phyloP scores from a whole-genome alignment of 2,888 invertebrate species.

The Altica lythri region DNA sequence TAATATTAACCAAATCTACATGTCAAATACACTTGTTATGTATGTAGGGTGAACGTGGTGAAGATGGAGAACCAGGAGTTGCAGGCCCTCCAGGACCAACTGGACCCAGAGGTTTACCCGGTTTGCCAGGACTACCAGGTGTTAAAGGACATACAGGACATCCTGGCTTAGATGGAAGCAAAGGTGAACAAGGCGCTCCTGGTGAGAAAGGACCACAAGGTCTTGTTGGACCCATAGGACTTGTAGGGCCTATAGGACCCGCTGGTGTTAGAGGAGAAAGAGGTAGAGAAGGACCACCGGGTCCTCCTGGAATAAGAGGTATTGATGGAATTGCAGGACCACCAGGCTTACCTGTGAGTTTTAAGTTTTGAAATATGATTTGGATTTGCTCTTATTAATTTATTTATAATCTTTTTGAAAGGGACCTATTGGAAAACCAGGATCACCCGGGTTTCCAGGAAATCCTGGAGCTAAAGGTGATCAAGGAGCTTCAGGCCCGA shows the following conservation, averaged over 20 bases:
- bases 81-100: conserved; percentile 72
- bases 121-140: conserved; percentile 81
- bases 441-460: conserved; percentile 85
- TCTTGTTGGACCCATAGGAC: conserved; percentile 70
- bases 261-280: conserved; percentile 81
- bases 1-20: not conserved
- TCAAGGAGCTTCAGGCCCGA: conserved; percentile 71
- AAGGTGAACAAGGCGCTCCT: conserved; percentile 75
- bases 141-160: conserved; percentile 83
- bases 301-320: conserved; percentile 77
- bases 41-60: conserved; percentile 72
- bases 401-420: conserved; percentile 47
- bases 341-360: conserved; percentile 71
- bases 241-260: conserved; percentile 73
- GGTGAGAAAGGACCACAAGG: conserved; percentile 81
- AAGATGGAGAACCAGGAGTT: conserved; percentile 81
- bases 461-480: conserved; percentile 81
- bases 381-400: conserved; percentile 1
- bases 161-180: conserved; percentile 77
- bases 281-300: conserved; percentile 81
- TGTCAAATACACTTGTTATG: not conserved
- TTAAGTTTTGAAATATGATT: not conserved
- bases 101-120: conserved; percentile 73
- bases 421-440: conserved; percentile 82
- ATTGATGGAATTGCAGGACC: conserved; percentile 79